Conservation (phyloP, 2,113 vertebrate genomes). For the Furnarius figulus region DNA sequence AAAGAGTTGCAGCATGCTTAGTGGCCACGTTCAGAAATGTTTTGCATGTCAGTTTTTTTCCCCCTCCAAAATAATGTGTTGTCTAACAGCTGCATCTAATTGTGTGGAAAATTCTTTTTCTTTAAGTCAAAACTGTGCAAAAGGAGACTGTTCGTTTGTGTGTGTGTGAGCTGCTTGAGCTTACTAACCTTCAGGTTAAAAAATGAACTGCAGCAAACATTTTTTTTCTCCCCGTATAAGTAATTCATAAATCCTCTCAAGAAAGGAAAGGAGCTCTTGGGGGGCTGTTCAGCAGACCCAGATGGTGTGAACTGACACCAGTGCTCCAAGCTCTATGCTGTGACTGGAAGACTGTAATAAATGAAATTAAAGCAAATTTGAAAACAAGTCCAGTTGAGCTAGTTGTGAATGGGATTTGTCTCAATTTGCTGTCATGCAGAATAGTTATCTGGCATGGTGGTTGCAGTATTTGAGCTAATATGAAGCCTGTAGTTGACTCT, state of each 20-base stretch:
- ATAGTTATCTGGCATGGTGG: background rate
- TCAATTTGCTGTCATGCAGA: background rate
- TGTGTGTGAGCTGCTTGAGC: background rate
- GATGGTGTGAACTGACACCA: background rate
- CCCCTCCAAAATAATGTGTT: background rate
- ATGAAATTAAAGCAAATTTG: background rate
- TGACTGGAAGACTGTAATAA: background rate
- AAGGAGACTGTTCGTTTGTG: background rate
- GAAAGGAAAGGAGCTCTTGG: background rate
- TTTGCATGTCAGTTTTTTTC: background rate
- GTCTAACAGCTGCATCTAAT: constrained; percentile 20
- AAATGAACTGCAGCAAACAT: background rate
- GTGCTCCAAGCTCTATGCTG: background rate
- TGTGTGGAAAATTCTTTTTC: constrained; percentile 29
- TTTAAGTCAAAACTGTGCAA: background rate
- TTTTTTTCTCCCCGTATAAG: background rate
- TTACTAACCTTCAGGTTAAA: background rate
- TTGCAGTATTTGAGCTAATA: background rate
- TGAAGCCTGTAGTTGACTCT: background rate
- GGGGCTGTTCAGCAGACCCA: background rate
- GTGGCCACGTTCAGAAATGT: background rate
- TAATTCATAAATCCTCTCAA: background rate
- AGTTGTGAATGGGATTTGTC: background rate
- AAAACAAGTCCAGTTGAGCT: background rate
- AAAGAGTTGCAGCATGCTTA: background rate